phyloP scores from a whole-genome alignment of 2,797 vertebrate genomes.

The Pogoniulus pusillus region DNA sequence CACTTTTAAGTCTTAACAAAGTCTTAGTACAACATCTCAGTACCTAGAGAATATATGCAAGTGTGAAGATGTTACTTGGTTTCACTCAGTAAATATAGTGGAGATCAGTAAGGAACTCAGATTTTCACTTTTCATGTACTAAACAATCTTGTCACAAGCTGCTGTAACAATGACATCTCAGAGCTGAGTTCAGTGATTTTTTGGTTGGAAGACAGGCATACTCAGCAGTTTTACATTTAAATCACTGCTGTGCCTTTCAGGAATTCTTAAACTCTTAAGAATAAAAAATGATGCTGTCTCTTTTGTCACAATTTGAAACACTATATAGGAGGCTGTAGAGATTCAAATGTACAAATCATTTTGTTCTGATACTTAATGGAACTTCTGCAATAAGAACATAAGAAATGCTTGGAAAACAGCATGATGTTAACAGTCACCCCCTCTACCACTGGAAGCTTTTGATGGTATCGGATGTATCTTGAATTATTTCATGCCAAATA shows the following conservation, averaged over 20 bases:
- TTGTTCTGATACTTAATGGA: background rate
- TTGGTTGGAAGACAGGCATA: background rate
- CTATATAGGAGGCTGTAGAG: background rate
- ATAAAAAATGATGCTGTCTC: background rate
- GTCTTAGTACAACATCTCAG: background rate
- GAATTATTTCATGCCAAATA: background rate
- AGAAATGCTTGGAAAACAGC: background rate
- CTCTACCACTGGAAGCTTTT: background rate
- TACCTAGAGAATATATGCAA: background rate
- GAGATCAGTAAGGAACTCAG: background rate
- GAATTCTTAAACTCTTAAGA: background rate
- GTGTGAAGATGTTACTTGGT: background rate
- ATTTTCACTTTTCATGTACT: background rate
- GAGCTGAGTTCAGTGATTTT: background rate
- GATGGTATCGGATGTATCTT: background rate
- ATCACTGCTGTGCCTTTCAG: background rate
- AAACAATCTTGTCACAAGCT: background rate
- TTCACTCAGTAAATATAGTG: background rate
- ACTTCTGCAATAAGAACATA: background rate
- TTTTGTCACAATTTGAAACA: background rate
- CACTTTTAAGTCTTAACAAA: background rate
- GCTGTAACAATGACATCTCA: background rate
- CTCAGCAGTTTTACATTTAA: background rate
- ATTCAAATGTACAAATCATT: background rate
- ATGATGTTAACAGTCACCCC: background rate